These are phyloP conservation scores for Corticium candelabrum DNA, from an alignment of 37 sponge, comb jelly and placozoan species.

Conservation along the genomic window DNA sequence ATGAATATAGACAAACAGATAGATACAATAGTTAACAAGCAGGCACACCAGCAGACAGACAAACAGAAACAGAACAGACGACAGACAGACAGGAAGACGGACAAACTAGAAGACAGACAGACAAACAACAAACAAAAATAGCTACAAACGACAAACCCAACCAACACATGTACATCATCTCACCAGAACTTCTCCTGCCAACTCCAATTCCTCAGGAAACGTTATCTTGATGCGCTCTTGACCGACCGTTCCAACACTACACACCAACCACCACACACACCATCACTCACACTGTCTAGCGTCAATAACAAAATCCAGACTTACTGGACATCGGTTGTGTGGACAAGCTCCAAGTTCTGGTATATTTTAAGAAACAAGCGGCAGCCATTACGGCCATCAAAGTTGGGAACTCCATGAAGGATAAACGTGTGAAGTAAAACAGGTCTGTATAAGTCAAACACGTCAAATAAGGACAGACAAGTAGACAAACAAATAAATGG, in stretches of 20 bases:
- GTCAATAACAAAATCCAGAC: too few species aligned
- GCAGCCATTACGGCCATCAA: constrained; percentile 85
- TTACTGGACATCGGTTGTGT: constrained; percentile 72
- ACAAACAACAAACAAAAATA: neutral
- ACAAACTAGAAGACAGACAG: constrained; percentile 9
- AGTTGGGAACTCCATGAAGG: constrained; percentile 87
- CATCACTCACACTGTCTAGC: too few species aligned
- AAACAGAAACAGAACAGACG: neutral
- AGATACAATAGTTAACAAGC: neutral
- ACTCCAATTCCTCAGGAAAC: constrained; percentile 32
- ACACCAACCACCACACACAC: too few species aligned
- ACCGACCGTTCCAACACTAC: too few species aligned
- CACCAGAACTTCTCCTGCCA: constrained; percentile 66
- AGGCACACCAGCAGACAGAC: neutral
- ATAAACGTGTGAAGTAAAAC: constrained; percentile 59
- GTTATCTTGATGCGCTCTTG: constrained; percentile 63
- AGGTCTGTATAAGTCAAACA: constrained; percentile 20
- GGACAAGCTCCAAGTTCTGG: constrained; percentile 66
- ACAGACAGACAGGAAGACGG: neutral
- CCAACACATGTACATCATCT: too few species aligned
- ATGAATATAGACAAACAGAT: neutral
- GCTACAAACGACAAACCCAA: neutral
- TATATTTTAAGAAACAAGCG: constrained; percentile 81
- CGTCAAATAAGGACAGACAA: neutral
- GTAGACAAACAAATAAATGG: neutral